Evolutionary conservation across 2,797 vertebrate species (phyloP), one percentile per base, ranked within the genome.

Genomic region (Microhierax caerulescens): DNA sequence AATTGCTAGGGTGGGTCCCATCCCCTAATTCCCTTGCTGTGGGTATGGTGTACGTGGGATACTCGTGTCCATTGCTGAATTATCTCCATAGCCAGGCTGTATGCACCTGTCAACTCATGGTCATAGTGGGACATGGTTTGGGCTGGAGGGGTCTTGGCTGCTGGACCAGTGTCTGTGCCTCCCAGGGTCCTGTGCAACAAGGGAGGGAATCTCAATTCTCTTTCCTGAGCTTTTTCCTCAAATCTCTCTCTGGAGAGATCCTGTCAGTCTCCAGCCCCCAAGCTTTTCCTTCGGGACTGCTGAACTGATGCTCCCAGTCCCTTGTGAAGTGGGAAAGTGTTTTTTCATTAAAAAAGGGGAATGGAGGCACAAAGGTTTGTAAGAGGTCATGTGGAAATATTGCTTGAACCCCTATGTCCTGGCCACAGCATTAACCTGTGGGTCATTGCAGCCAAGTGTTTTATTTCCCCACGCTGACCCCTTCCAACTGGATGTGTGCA

Each of bases 1-100:
- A 12, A 20, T 24, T 43, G 53, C 22, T 16, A 4, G 11, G 2
- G n/a, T 8, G 69, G 19, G 8, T 27, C 37, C 81, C 43, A 21
- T 13, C 43, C 50, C 9, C 37, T 32, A 18, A 21, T n/a, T 86
- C 13, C 57, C 2, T 3, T 39, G 34, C 76, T 47, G 15, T 11
- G 45, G 73, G 13, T 54, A 28, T 3, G 13, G 43, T 10, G 47
- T 43, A 10, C 0, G 0, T 4, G 36, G 43, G 8, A 15, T 4
- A 8, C 13, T 11, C 0, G 4, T 57, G 45, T 34, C 25, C 51
- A 9, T 1, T 2, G 0, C 8, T 0, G 0, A 36, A 47, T n/a
- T 30, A 1, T 19, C 30, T 36, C 72, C 24, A 2, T 1, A 10
- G 30, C 2, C 18, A 15, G 50, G 5, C 32, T 36, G 9, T 9